Evolutionary conservation across 2,888 invertebrate species (phyloP), one percentile per base, ranked within the genome.

Genomic region (Meta bourneti): DNA sequence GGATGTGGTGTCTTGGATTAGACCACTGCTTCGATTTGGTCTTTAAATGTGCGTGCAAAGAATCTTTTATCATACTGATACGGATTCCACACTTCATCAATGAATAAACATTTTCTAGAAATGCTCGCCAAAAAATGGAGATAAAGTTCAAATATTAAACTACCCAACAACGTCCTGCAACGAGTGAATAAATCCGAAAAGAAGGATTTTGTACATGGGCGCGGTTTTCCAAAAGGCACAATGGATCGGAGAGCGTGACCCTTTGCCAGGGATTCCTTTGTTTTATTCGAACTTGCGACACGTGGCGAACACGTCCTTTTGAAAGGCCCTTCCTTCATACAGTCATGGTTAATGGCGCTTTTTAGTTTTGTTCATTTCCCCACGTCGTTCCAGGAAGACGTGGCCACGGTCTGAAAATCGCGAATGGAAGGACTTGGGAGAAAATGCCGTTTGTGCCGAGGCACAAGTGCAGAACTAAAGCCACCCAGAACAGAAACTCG

Each of bases 321-420:
- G 78, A 71, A 51, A 7, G 34, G 6, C 6, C 51, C 82, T 52
- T 71, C 52, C 72, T 72, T 72, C 61, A 48, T 78, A 9, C 20
- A 20, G 84, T 84, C 61, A 61, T 61, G 61, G 61, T 61, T 16
- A 61, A 61, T 9, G 11, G 61, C 6, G 82, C 82, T 48, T 84
- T 79, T 84, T 61, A 34, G 61, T 78, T 61, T 51, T 75, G 84
- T 84, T 78, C 48, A 19, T 54, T 74, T 54, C 61, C 34, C 54
- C 61, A 8, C 8, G 6, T 48, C 49, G 69, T 70, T 74, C 74
- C 80, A 48, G 34, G 20, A 88, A 61, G 51, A 48, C 11, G 48
- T 11, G 71, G 86, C 61, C 48, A 81, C 79, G 88, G 88, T 88
- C 88, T 88, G 81, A 88, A 88, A 79, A 88, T 34, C 9, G n/a